Evolutionary conservation across 2,888 invertebrate species (phyloP), one percentile per base, ranked within the genome.

Genomic region (Lasius fuliginosus): DNA sequence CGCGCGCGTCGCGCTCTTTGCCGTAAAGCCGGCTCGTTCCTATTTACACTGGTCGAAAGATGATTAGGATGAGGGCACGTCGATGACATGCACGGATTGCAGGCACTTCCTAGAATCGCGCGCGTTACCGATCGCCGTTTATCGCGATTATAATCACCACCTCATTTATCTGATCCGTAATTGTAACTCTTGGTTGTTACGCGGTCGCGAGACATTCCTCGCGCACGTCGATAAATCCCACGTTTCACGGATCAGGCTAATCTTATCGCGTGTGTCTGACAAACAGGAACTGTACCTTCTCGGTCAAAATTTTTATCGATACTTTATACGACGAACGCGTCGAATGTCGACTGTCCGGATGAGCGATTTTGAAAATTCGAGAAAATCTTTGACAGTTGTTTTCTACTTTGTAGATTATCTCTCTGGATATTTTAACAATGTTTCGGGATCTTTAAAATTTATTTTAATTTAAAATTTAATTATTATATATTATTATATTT

Each of bases 161-260:
- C 53, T 15, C 18, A 12, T 77, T 56, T 40, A 42, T 69, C 42
- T 27, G 23, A 27, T 30, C 40, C 42, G 33, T 36, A 11, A 56
- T 76, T 27, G 36, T 65, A 53, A 65, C 18, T 40, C 40, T 36
- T 27, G 56, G n/a, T 68, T 9, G 65, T 76, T 68, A 58, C 58
- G 46, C 53, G 30, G 6, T 12, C 58, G 56, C 30, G 73, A 71
- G 71, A 79, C 60, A 69, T 71, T 71, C 40, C n/a, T 53, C 77
- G 6, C 58, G 4, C 40, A 67, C 42, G 42, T 11, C 49, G 69
- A 58, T 69, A 12, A 79, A 60, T 60, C 23, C 46, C 79, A 58
- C 58, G 68, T 68, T 42, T 58, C 79, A 46, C 46, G 46, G 60
- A 56, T 49, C 42, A 46, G 60, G 18, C 60, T 81, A 71, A 81